Conservation (phyloP, 2,797 vertebrate species). For the Geotrypetes seraphini region DNA sequence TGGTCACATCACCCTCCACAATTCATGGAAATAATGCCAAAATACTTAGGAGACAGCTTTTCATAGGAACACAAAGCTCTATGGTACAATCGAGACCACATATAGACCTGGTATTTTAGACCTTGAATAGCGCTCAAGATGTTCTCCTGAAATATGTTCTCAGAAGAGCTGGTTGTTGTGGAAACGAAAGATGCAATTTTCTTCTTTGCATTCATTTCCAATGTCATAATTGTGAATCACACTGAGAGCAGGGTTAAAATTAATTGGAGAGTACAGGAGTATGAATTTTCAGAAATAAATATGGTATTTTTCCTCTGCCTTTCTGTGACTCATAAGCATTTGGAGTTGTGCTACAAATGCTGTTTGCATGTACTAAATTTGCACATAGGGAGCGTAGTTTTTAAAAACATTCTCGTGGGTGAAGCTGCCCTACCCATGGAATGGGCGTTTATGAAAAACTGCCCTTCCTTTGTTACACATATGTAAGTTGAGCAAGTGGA, state of each 20-base stretch:
- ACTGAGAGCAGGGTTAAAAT: conserved; percentile 6
- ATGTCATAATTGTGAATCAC: conserved; percentile 6
- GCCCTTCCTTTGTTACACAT: no score
- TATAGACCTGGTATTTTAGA: neutral
- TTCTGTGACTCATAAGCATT: conserved; percentile 7
- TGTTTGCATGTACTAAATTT: neutral
- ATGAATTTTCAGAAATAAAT: conserved; percentile 1
- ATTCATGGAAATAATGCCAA: no score
- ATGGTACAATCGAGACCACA: no score
- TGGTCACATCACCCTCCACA: no score
- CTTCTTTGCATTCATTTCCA: conserved; percentile 11
- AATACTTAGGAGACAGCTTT: no score
- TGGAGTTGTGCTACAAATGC: neutral
- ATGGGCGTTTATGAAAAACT: no score
- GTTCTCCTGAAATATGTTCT: neutral
- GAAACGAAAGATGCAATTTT: conserved; percentile 10
- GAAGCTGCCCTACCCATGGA: no score
- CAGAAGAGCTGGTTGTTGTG: neutral
- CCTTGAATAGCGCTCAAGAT: conserved; percentile 1
- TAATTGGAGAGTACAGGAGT: neutral
- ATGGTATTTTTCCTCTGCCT: neutral
- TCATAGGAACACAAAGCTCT: no score
- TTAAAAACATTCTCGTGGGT: no score
- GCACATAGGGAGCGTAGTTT: no score
- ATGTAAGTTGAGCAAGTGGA: no score